Base-by-base conservation (phyloP, 2,888 invertebrate species). In the Drosophila paranaensis region DNA sequence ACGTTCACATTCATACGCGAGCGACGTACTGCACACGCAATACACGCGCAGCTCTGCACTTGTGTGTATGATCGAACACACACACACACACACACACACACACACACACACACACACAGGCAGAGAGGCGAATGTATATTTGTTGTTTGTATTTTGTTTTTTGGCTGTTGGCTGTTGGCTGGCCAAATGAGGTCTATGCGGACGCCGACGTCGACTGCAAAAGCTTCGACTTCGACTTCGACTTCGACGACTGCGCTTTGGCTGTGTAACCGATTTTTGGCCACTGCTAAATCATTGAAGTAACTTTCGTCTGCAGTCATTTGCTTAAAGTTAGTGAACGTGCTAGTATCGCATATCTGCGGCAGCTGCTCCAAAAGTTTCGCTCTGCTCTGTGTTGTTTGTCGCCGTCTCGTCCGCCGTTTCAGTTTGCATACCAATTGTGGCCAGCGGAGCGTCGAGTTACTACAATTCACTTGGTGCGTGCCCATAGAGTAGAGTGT, bases 291-390 rank as follows among this genome's bases (percentile, higher is more conserved):
- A 91, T 91, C 91, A 83, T 82, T 82, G 90, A 81, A 89, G 89
- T 88, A 86, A 92, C 92, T 90, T 91, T 91, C 91, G 92, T 92
- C 92, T 92, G 91, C 91, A 92, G 91, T 93, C 93, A 93, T 93
- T 93, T 93, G 90, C 90, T 91, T 92, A 88, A 91, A 91, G 93
- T 91, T 91, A 92, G 93, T 92, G 92, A 91, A 91, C 92, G 92
- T 86, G 92, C 90, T 90, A 88, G 91, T 93, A 92, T 91, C 92
- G 91, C 79, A 79, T 84, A 79, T 78, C 79, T 76, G 64, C 79
- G 77, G 80, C 76, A 77, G 81, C 81, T 87, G 81, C 50, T 62
- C 42, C 13, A 57, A 58, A 71, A 63, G 16, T 61, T 65, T 65
- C 60, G 55, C 13, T 27, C 40, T 16, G 20, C 42, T 42, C 40